phyloP scores from a whole-genome alignment of 1,140 invertebrate species.

The Musca vetustissima region DNA sequence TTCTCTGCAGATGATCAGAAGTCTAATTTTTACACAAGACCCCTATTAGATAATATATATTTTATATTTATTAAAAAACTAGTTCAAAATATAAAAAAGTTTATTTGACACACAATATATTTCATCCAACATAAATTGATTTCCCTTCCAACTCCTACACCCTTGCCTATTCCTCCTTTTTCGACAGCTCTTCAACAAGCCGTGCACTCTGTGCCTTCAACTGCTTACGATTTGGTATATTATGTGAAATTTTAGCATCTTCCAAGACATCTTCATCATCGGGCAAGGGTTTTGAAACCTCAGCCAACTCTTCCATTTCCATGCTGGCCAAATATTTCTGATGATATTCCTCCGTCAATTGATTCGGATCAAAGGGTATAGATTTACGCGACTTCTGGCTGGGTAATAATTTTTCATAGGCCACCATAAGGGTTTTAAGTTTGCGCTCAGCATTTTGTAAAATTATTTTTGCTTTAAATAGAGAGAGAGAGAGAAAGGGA shows the following conservation, averaged over 20 bases:
- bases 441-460: conserved; percentile 45
- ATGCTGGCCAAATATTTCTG: conserved; percentile 38
- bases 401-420: conserved; percentile 41
- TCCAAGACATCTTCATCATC: conserved; percentile 37
- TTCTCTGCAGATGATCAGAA: too few species aligned
- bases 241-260: conserved; percentile 42
- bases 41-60: too few species aligned
- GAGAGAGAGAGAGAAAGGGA: not conserved
- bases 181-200: conserved; percentile 43
- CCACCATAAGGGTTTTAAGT: conserved; percentile 46
- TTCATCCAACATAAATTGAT: too few species aligned
- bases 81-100: too few species aligned
- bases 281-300: conserved; percentile 24
- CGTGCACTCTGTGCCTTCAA: conserved; percentile 47
- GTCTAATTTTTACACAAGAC: too few species aligned
- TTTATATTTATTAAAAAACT: too few species aligned
- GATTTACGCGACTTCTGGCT: not conserved
- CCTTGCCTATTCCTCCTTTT: conserved; percentile 38
- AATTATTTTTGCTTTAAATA: conserved; percentile 42
- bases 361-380: not conserved
- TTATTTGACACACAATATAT: too few species aligned
- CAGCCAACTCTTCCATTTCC: conserved; percentile 30
- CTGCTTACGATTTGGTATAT: conserved; percentile 49
- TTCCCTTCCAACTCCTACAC: too few species aligned
- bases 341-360: conserved; percentile 44